phyloP scores from a whole-genome alignment of 2,113 vertebrate genomes.

The Brienomyrus longianalis region DNA sequence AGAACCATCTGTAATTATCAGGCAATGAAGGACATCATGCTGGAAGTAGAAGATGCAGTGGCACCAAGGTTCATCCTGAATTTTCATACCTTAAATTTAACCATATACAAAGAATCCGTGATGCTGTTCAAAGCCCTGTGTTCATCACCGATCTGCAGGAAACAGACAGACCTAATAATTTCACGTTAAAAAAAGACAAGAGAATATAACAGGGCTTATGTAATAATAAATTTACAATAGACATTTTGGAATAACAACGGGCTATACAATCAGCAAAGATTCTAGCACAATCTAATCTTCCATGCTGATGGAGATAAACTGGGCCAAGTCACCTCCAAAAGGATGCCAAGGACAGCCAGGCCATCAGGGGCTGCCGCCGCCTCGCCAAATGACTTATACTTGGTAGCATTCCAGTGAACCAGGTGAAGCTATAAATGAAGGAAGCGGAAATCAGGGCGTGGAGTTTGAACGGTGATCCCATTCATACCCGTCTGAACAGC shows the following conservation, averaged over 20 bases:
- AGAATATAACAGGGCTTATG: not conserved
- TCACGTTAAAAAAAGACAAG: not conserved
- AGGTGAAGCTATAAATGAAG: constrained; percentile 75
- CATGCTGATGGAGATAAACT: not conserved
- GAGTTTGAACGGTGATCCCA: not conserved
- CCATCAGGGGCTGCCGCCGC: constrained; percentile 79
- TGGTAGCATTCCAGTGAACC: constrained; percentile 91
- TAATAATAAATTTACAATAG: not conserved
- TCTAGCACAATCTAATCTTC: not conserved
- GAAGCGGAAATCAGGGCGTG: constrained; percentile 8
- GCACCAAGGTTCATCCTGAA: not conserved
- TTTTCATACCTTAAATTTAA: constrained; percentile 80
- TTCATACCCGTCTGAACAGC: not conserved
- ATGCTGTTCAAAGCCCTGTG: constrained; percentile 77
- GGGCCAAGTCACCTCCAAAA: constrained; percentile 73
- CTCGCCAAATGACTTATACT: constrained; percentile 79
- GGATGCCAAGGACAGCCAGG: constrained; percentile 85
- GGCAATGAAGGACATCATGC: not conserved
- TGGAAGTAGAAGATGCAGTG: not conserved
- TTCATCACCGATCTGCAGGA: constrained; percentile 71
- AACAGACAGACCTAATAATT: constrained; percentile 11
- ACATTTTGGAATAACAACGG: not conserved
- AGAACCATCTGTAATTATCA: not conserved
- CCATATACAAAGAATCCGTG: constrained; percentile 89
- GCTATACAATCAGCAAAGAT: not conserved